Evolutionary conservation across 2,888 invertebrate genomes (phyloP), one percentile per base, ranked within the genome.

Genomic region (Monochamus alternatus): DNA sequence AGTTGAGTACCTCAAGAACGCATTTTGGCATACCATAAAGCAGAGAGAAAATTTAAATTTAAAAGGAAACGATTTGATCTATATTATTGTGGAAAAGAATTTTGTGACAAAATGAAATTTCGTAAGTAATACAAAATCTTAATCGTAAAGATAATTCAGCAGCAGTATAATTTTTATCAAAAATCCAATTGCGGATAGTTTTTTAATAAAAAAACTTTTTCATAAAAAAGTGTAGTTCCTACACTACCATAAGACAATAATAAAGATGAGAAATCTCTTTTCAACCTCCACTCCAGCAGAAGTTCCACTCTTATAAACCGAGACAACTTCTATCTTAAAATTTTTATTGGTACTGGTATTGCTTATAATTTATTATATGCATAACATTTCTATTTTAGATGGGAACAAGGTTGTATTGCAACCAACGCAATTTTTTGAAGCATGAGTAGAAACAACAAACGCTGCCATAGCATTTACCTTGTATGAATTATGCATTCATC

Each of bases 391-490:
- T 47, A 47, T 78, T 75, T 59, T 67, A 81, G 81, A 78, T 43
- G 79, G 78, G 9, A 75, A 75, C 5, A 75, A 71, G 74, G 72
- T 79, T 1, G 69, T 82, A 30, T 80, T 77, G 9, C 80, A 78
- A 72, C 79, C 80, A 0, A 65, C 75, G 9, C 79, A 81, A 71
- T 92, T 93, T 80, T 92, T 92, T 85, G 87, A 91, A 8, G 93
- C 92, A 0, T 93, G 92, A 0, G 92, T 91, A 83, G 93, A 93
- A 86, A 93, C 93, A 9, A 91, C 92, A 0, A 91, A 92, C 0
- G 90, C 92, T 0, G 91, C 92, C 0, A 88, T 92, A 68, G 90
- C 91, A 14, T 92, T 91, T 82, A 87, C 91, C 8, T 87, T 92
- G 44, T 89, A 92, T 81, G 91, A 91, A 85, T 84, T 93, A 62